A percentile compares a stretch with the other conserved stretches of the same genome.
Conservation (phyloP, 2,797 vertebrate species). For the Pangasius larnaudii region DNA sequence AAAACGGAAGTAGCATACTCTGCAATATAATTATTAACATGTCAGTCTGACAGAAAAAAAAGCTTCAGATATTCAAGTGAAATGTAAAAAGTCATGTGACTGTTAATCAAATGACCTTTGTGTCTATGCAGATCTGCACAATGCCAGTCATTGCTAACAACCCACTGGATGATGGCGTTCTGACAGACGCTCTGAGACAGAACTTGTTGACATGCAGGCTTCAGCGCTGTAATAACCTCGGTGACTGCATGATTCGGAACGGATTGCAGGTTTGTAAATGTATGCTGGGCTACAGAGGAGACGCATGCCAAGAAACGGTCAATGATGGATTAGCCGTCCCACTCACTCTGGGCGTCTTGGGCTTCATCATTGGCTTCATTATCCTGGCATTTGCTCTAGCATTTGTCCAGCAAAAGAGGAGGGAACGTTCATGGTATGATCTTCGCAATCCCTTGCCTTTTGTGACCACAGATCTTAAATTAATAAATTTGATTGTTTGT, state of each 20-base stretch:
- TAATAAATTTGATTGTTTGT: background rate
- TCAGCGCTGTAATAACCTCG: slow-evolving; percentile 69
- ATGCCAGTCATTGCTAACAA: slow-evolving; percentile 15
- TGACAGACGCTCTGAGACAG: background rate
- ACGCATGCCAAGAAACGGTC: slow-evolving; percentile 75
- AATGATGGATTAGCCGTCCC: slow-evolving; percentile 70
- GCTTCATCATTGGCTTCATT: slow-evolving; percentile 67
- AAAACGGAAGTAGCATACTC: background rate
- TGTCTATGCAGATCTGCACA: slow-evolving; percentile 4
- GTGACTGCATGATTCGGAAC: slow-evolving; percentile 71
- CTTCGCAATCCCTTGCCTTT: background rate
- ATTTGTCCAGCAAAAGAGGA: slow-evolving; percentile 71
- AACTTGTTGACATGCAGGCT: slow-evolving; percentile 70
- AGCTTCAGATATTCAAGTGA: background rate
- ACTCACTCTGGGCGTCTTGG: slow-evolving; percentile 71
- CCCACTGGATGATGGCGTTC: background rate
- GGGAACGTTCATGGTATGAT: slow-evolving; percentile 72
- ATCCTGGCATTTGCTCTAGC: slow-evolving; percentile 73
- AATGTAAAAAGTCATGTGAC: background rate
- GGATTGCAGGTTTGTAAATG: slow-evolving; percentile 75
- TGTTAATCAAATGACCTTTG: background rate
- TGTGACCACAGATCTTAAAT: background rate
- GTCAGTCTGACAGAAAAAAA: background rate
- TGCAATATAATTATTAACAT: background rate
- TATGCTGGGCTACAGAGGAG: slow-evolving; percentile 75